These are phyloP conservation scores for Numenius arquata DNA, from an alignment of 2,113 vertebrate genomes.

Conservation along the genomic window DNA sequence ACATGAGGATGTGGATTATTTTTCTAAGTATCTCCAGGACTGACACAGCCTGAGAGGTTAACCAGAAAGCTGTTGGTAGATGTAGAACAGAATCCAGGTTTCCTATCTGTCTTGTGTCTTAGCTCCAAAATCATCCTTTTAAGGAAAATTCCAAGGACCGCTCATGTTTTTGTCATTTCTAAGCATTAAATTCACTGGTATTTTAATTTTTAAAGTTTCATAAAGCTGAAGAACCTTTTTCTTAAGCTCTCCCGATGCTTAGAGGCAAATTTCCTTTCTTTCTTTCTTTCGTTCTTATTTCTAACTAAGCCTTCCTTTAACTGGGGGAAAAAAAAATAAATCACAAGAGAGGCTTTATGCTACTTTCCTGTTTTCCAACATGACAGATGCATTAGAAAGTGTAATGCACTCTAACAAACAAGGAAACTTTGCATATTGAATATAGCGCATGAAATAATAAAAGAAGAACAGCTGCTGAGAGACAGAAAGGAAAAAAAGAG, in stretches of 20 bases:
- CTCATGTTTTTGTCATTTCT: slow-evolving; percentile 10
- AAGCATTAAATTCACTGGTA: slow-evolving; percentile 6
- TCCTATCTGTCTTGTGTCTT: background rate
- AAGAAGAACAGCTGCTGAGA: slow-evolving; percentile 62
- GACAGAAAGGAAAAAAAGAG: slow-evolving; percentile 13
- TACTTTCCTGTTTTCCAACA: slow-evolving; percentile 53
- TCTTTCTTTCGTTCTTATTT: background rate
- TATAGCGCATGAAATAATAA: slow-evolving; percentile 67
- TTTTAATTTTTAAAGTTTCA: slow-evolving; percentile 49
- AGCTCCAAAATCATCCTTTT: background rate
- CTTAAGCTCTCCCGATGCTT: background rate
- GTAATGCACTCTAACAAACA: slow-evolving; percentile 65
- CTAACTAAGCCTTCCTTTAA: slow-evolving; percentile 21
- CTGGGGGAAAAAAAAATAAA: background rate
- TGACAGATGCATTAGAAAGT: slow-evolving; percentile 68
- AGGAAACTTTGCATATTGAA: slow-evolving; percentile 59
- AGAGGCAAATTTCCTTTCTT: background rate
- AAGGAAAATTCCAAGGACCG: slow-evolving; percentile 1
- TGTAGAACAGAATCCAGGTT: background rate
- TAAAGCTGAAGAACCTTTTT: background rate
- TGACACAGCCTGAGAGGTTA: background rate
- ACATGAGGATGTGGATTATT: background rate
- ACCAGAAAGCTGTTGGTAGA: background rate
- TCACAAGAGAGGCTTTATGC: slow-evolving; percentile 54
- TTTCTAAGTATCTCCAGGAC: background rate